Evolutionary conservation across 2,797 vertebrate genomes (phyloP), one percentile per base, ranked within the genome.

Genomic region (Artibeus lituratus): DNA sequence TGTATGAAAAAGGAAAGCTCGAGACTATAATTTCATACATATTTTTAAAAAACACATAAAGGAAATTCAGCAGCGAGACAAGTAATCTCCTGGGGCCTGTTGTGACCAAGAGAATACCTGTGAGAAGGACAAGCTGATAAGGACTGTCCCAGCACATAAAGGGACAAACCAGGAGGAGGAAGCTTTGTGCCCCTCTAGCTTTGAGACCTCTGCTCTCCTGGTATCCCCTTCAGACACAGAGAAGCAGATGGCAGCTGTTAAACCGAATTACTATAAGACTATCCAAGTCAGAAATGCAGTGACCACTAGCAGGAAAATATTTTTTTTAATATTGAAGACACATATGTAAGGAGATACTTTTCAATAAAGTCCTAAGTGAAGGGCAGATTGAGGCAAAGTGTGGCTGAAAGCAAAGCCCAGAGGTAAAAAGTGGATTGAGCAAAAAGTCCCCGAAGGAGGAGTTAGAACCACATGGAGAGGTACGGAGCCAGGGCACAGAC

Each of bases 1-100:
- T 82, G 82, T 94, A 95, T 59, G 83, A 97, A 98, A 98, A 98
- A 88, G 90, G 96, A 98, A 98, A 98, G 91, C 70, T 91, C 65
- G 95, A 90, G 93, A 55, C 81, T 92, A 47, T 94, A 97, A 96
- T 97, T 98, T 98, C 67, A 97, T 93, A 92, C 67, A 47, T 42
- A 67, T 72, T 88, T 93, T 93, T 62, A 93, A 96, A 97, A 90
- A 95, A 88, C 77, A 85, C 81, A 96, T 88, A 92, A 97, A 96
- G 93, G 62, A 96, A 98, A 96, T 94, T 96, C 86, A 96, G 70
- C 72, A 72, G 73, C 0, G 5, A 87, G 90, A 87, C 81, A 96
- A 96, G 85, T 87, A 87, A 94, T 72, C 84, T 87, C 57, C 81
- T 65, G 83, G 89, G 62, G 39, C 49, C 91, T 92, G 67, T 69